These are phyloP conservation scores for Dasyornis broadbenti DNA, from an alignment of 2,113 vertebrate genomes.

Conservation along the genomic window DNA sequence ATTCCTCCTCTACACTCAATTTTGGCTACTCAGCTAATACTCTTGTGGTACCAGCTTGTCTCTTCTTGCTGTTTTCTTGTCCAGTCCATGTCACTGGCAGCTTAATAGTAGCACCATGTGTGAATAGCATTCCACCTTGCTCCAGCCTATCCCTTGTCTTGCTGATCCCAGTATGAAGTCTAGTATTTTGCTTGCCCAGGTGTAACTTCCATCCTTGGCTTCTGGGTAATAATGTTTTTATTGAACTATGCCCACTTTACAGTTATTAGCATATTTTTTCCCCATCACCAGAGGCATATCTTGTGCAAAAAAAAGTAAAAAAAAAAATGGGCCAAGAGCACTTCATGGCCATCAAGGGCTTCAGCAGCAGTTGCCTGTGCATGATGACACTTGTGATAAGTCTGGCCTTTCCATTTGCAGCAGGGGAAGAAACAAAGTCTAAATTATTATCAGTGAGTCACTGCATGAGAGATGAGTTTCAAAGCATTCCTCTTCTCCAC, in stretches of 20 bases:
- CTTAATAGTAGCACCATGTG: not conserved
- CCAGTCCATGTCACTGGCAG: not conserved
- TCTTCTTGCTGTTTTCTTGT: not conserved
- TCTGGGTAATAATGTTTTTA: not conserved
- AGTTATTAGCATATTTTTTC: not conserved
- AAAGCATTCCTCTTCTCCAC: slow-evolving; percentile 22
- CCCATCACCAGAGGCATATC: not conserved
- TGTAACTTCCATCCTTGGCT: not conserved
- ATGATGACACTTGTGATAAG: not conserved
- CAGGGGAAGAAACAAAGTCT: not conserved
- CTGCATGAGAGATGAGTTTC: not conserved
- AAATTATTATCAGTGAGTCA: not conserved
- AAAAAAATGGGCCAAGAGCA: not conserved
- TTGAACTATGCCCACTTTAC: not conserved
- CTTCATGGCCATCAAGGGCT: not conserved
- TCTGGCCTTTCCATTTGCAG: not conserved
- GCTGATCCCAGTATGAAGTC: not conserved
- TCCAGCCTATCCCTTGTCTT: not conserved
- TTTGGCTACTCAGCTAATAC: not conserved
- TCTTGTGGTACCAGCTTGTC: not conserved
- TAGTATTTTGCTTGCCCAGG: not conserved
- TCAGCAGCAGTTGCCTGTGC: not conserved
- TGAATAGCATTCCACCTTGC: not conserved
- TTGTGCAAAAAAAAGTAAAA: not conserved
- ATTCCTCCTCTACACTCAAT: not conserved